Evolutionary conservation across 53 echinoderm and acorn worm species (phyloP), one percentile per base, ranked within the genome.

Genomic region (Hippasteria phrygiana): DNA sequence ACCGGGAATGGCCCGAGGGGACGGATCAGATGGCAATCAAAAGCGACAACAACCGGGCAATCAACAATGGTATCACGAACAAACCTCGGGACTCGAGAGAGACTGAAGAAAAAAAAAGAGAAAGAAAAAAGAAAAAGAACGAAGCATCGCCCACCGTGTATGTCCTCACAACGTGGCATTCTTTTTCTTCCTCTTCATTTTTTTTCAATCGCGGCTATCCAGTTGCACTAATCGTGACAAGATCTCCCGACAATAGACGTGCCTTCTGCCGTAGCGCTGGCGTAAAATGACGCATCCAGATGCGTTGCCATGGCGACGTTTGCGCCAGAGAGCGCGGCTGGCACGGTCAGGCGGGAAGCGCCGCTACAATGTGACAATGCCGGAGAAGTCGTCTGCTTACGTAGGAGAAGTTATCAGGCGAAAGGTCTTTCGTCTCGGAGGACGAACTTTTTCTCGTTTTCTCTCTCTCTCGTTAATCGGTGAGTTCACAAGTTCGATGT

Each of bases 271-370:
- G 85, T 85, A 75, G 85, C 54, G 64, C 35, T 71, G 85, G 71
- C 85, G 85, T 85, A 85, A 85, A 85, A 85, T 85, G 85, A 85
- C 85, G 85, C 85, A 85, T 85, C 85, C n/a, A 43, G 85, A 85
- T 85, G 85, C 85, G 85, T 85, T 85, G 85, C 50, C 85, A 85
- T 69, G 85, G 50, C 70, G 85, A 85, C 85, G 85, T 71, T 85
- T 85, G 71, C 85, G 85, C 85, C 85, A 85, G 71, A 37, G 85
- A 85, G 50, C 33, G 55, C 38, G 35, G 33, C 17, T 12, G 43
- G 70, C 18, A 50, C 22, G 85, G n/a, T 36, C 48, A 38, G 85
- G 85, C 70, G 71, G 71, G 84, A 67, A 85, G 54, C 64, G 12
- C 48, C 13, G 65, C 47, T 43, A 71, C 85, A 85, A 85, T 71